Conservation (phyloP, 1,140 invertebrate species). For the Monomorium pharaonis region DNA sequence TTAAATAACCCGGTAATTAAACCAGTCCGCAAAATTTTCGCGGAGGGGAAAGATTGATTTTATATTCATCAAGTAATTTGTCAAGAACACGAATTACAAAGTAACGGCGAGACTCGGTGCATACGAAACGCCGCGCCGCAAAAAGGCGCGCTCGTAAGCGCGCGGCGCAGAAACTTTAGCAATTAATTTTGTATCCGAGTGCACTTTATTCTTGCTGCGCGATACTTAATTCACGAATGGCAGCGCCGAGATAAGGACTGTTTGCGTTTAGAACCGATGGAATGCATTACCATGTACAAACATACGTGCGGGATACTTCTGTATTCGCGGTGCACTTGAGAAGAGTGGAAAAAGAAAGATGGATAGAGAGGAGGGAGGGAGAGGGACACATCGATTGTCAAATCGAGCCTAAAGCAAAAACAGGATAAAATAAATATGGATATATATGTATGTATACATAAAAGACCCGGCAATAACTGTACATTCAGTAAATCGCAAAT, state of each 20-base stretch:
- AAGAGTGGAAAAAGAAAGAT: slow-evolving; percentile 16
- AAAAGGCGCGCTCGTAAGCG: slow-evolving; percentile 33
- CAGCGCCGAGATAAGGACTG: slow-evolving; percentile 46
- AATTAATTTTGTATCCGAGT: slow-evolving; percentile 56
- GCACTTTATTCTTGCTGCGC: slow-evolving; percentile 23
- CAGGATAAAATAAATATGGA: background rate
- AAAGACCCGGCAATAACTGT: background rate
- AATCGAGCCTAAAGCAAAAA: background rate
- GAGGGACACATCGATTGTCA: background rate
- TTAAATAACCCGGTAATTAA: background rate
- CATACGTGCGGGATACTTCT: slow-evolving; percentile 1
- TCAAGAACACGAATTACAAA: background rate
- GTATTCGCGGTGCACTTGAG: slow-evolving; percentile 26
- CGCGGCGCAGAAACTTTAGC: slow-evolving; percentile 39
- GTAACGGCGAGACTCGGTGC: slow-evolving; percentile 3
- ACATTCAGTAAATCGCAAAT: background rate
- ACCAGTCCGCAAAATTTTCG: background rate
- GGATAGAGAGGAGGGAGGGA: background rate
- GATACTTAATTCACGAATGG: slow-evolving; percentile 52
- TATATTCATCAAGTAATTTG: slow-evolving; percentile 45
- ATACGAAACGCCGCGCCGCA: background rate
- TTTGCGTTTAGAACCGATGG: slow-evolving; percentile 26
- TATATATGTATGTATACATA: no score
- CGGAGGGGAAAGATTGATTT: slow-evolving; percentile 19
- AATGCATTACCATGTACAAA: slow-evolving; percentile 53